Conservation (phyloP, 2,113 vertebrate genomes). For the Lichenostomus cassidix region DNA sequence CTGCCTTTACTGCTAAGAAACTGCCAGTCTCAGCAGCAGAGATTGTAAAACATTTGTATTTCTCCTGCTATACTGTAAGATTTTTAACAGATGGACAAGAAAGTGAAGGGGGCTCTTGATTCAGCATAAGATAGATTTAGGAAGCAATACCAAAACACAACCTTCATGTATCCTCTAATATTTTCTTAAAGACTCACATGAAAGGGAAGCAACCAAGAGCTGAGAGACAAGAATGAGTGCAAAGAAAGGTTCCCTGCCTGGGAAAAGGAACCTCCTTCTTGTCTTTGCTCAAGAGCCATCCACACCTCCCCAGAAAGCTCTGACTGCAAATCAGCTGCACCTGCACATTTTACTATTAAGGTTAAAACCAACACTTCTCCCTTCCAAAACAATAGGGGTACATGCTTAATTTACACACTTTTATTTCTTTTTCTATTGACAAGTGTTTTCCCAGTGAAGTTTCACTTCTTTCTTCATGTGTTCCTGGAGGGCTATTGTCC, state of each 20-base stretch:
- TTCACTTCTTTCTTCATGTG: background rate
- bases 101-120: background rate
- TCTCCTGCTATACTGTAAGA: background rate
- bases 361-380: background rate
- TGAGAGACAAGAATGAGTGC: background rate
- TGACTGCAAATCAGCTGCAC: background rate
- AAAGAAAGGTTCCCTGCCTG: background rate
- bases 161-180: background rate
- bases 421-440: background rate
- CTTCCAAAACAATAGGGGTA: background rate
- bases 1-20: background rate
- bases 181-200: background rate
- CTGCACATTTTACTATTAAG: background rate
- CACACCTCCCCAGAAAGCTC: background rate
- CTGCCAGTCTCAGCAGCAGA: background rate
- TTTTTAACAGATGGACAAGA: background rate
- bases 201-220: background rate
- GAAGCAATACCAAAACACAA: background rate
- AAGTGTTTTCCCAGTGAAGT: background rate
- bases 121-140: background rate
- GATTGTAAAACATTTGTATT: background rate
- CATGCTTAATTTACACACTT: rapidly evolving
- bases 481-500: background rate
- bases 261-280: background rate
- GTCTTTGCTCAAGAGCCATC: background rate